phyloP scores from a whole-genome alignment of 2,797 vertebrate species.

The Acanthopagrus latus region DNA sequence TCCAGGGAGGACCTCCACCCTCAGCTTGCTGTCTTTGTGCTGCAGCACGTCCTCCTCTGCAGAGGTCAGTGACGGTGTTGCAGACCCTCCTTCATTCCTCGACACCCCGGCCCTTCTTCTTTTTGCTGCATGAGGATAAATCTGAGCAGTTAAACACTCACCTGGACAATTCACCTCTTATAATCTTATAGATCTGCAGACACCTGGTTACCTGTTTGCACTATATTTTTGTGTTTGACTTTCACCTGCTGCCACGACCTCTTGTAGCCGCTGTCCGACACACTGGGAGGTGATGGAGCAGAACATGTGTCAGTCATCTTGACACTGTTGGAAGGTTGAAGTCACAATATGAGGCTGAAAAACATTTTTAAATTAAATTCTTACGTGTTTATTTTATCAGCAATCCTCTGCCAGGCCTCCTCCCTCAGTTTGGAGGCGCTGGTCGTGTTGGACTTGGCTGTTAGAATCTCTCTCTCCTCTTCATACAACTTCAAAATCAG shows the following conservation, averaged over 20 bases:
- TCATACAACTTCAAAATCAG: constrained; percentile 78
- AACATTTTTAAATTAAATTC: background rate
- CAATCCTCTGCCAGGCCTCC: constrained; percentile 83
- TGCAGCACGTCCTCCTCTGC: constrained; percentile 64
- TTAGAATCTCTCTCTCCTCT: constrained; percentile 72
- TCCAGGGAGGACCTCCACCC: constrained; percentile 66
- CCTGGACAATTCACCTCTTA: background rate
- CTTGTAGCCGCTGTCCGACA: constrained; percentile 78
- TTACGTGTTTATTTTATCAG: constrained; percentile 77
- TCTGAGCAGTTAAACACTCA: background rate
- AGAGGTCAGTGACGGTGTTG: constrained; percentile 57
- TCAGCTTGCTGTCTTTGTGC: constrained; percentile 56
- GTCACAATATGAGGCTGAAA: background rate
- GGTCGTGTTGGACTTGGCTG: constrained; percentile 80
- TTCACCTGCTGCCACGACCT: constrained; percentile 82
- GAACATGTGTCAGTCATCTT: too few relatives aligned
- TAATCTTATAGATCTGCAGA: background rate
- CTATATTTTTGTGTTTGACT: constrained; percentile 80
- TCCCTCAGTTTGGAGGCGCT: constrained; percentile 76
- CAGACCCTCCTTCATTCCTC: constrained; percentile 51
- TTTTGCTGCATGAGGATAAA: constrained; percentile 57
- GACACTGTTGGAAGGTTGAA: background rate
- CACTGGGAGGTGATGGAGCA: constrained; percentile 44
- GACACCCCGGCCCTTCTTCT: constrained; percentile 57
- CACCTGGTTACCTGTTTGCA: constrained; percentile 72